Conservation (phyloP, 2,113 vertebrate species). For the Todiramphus saurophagus region DNA sequence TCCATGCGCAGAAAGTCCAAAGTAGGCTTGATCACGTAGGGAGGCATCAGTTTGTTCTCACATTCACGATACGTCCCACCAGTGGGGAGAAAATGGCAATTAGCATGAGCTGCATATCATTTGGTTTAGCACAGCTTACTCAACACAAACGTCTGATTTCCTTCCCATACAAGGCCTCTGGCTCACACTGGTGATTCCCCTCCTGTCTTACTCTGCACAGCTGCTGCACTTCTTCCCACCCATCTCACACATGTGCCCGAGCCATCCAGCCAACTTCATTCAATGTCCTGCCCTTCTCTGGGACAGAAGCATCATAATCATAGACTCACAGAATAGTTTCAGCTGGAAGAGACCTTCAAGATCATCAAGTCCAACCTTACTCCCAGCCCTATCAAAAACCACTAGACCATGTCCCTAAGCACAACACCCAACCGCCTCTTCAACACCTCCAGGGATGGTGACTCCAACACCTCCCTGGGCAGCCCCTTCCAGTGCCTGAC, state of each 20-base stretch:
- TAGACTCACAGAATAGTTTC: no score
- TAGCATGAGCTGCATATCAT: background rate
- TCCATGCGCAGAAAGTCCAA: background rate
- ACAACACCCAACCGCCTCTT: no score
- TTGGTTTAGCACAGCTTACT: slow-evolving; percentile 20
- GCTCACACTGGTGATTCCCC: background rate
- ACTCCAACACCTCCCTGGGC: no score
- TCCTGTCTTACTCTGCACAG: background rate
- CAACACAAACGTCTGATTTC: slow-evolving; percentile 8
- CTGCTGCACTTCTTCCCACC: background rate
- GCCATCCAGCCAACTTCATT: background rate
- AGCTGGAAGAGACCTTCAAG: no score
- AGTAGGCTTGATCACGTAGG: background rate
- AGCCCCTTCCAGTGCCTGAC: no score
- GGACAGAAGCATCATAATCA: background rate
- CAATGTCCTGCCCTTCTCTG: background rate
- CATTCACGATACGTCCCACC: background rate
- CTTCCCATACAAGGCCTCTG: background rate
- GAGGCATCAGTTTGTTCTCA: background rate
- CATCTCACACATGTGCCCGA: rapidly evolving
- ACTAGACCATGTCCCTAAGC: no score
- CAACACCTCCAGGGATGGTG: no score
- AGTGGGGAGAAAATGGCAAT: background rate
- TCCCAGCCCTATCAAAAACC: no score
- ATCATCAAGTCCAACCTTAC: no score